A percentile compares a stretch with the other conserved stretches of the same genome.
phyloP scores from a whole-genome alignment of 2,888 invertebrate genomes.

The Napeogenes inachia region DNA sequence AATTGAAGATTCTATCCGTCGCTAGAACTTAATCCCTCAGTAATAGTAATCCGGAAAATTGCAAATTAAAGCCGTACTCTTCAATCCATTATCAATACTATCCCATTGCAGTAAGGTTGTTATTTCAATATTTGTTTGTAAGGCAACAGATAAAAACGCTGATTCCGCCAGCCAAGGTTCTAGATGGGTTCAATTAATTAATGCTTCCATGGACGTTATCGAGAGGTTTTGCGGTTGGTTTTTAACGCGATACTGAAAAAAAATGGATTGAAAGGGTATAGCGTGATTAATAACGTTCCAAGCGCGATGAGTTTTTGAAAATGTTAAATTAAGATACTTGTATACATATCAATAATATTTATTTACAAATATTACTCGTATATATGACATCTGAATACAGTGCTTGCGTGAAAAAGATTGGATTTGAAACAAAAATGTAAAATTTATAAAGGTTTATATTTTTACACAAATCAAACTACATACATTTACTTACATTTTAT shows the following conservation, averaged over 20 bases:
- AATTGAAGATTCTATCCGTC: constrained; percentile 74
- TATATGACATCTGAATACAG: no score
- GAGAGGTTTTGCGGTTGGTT: constrained; percentile 35
- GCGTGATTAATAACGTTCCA: constrained; percentile 11
- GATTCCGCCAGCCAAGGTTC: constrained; percentile 52
- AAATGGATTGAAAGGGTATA: constrained; percentile 5
- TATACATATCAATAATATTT: no score
- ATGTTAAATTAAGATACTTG: no score
- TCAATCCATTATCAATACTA: constrained; percentile 11
- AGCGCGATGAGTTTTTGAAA: no score
- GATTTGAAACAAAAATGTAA: no score
- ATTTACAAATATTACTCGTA: no score
- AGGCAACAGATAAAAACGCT: constrained; percentile 60
- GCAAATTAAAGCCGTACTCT: constrained; percentile 60
- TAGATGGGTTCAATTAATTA: constrained; percentile 69
- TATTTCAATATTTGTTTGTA: constrained; percentile 18
- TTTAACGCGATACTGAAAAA: constrained; percentile 11
- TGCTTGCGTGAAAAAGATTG: no score
- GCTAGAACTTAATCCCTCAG: constrained; percentile 67
- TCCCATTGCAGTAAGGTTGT: constrained; percentile 11
- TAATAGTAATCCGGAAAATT: constrained; percentile 72
- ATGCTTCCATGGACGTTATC: constrained; percentile 53
- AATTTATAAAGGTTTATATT: no score
- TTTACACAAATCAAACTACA: no score
- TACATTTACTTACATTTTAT: no score